These are phyloP conservation scores for Macquaria australasica DNA, from an alignment of 2,113 vertebrate species.

Conservation along the genomic window DNA sequence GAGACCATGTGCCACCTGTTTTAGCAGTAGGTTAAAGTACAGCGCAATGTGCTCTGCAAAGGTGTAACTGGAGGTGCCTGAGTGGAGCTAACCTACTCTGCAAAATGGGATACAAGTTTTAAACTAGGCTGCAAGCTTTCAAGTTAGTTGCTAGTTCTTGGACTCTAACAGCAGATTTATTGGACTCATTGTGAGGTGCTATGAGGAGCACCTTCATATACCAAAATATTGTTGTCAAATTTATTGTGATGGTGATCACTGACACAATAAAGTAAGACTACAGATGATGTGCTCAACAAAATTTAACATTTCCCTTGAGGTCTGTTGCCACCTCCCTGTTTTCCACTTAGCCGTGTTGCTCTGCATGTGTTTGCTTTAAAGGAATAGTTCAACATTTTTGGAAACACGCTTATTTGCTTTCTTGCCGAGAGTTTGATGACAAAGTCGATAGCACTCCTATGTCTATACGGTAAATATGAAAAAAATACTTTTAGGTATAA, in stretches of 20 bases:
- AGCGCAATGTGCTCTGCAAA: slow-evolving; percentile 29
- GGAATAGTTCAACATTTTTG: too few species aligned
- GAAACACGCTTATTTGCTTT: not conserved
- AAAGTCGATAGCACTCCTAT: not conserved
- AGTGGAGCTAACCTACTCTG: slow-evolving; percentile 14
- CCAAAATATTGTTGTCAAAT: not conserved
- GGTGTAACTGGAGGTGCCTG: slow-evolving; percentile 45
- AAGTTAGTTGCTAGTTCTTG: not conserved
- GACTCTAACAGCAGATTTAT: not conserved
- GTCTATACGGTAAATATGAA: not conserved
- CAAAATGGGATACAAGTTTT: slow-evolving; percentile 46
- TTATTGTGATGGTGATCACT: not conserved
- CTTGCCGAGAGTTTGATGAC: not conserved
- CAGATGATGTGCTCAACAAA: not conserved
- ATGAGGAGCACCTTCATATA: not conserved
- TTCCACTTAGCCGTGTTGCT: not conserved
- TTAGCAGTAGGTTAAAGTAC: slow-evolving; percentile 56
- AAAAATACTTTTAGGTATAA: too few species aligned
- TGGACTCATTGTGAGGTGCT: not conserved
- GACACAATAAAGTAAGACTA: not conserved
- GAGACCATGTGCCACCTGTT: slow-evolving; percentile 71
- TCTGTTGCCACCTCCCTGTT: not conserved
- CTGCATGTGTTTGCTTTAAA: not conserved
- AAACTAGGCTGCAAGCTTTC: slow-evolving; percentile 41
- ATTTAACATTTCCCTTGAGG: not conserved